Evolutionary conservation across 1,140 invertebrate genomes (phyloP).

Genomic region (Bacillus rossius): DNA sequence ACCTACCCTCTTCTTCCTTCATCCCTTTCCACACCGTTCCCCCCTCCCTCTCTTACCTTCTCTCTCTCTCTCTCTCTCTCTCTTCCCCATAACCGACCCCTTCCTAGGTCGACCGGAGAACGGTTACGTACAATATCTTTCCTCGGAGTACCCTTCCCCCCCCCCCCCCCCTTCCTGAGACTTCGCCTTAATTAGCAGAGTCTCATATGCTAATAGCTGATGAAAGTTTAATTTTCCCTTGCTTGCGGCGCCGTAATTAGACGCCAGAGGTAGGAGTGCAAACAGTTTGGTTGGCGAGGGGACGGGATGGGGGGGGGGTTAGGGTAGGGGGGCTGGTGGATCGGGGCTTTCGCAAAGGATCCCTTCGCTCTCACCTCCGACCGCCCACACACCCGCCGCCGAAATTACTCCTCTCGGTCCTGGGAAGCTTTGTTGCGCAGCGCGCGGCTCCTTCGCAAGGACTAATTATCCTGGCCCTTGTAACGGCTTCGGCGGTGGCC

Average conservation of each 20-base stretch:
- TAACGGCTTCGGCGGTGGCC: background rate
- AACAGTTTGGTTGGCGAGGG: conserved; percentile 23
- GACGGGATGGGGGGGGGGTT: too few relatives aligned
- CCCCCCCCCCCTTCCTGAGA: background rate
- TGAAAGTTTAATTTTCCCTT: conserved; percentile 42
- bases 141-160: too few relatives aligned
- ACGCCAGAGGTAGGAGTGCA: conserved; percentile 34
- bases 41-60: too few relatives aligned
- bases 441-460: background rate
- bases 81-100: background rate
- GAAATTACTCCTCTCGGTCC: conserved; percentile 1
- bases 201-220: conserved; percentile 43
- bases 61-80: background rate
- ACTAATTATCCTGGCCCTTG: conserved; percentile 9
- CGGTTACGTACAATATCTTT: conserved; percentile 12
- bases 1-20: too few relatives aligned
- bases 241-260: conserved; percentile 40
- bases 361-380: background rate
- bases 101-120: background rate
- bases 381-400: background rate
- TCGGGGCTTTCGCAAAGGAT: too few relatives aligned
- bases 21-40: too few relatives aligned
- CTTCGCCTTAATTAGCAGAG: conserved; percentile 37
- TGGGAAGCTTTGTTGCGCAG: conserved; percentile 8
- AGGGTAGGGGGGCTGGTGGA: too few relatives aligned